These are phyloP conservation scores for Amphimallon solstitiale DNA, from an alignment of 2,888 invertebrate genomes.

Conservation along the genomic window DNA sequence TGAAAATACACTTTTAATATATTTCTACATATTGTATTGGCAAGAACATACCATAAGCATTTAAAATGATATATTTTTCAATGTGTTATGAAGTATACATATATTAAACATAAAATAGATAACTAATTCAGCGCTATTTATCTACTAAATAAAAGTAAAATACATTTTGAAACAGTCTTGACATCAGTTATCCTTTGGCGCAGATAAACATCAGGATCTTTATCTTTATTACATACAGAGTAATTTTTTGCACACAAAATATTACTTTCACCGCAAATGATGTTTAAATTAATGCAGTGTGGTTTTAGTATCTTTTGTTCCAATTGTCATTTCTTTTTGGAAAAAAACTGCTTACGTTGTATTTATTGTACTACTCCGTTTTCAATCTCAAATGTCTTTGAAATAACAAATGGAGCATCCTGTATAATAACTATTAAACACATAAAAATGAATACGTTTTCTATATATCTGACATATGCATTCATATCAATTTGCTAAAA, in stretches of 20 bases:
- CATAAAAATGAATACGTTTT: background rate
- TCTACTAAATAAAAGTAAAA: constrained; percentile 21
- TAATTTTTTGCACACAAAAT: background rate
- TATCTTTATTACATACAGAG: constrained; percentile 37
- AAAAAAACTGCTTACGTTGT: no score
- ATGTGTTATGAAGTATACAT: constrained; percentile 19
- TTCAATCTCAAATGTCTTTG: constrained; percentile 24
- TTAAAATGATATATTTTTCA: constrained; percentile 29
- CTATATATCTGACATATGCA: background rate
- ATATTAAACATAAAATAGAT: constrained; percentile 33
- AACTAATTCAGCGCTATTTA: constrained; percentile 19
- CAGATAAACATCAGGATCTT: constrained; percentile 52
- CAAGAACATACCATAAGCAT: constrained; percentile 40
- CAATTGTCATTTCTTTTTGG: no score
- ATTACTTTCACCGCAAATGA: no score
- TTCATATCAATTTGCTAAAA: constrained; percentile 10
- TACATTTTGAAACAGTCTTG: constrained; percentile 52
- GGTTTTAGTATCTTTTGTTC: no score
- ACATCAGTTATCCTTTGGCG: constrained; percentile 53
- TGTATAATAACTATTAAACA: constrained; percentile 24
- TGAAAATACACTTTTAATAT: background rate
- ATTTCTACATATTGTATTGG: constrained; percentile 14
- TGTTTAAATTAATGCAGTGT: no score
- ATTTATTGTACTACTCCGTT: constrained; percentile 1
- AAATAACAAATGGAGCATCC: constrained; percentile 37